Evolutionary conservation across 37 sponge, comb jelly and placozoan genomes (phyloP).

Genomic region (Cliona cf. orientalis): DNA sequence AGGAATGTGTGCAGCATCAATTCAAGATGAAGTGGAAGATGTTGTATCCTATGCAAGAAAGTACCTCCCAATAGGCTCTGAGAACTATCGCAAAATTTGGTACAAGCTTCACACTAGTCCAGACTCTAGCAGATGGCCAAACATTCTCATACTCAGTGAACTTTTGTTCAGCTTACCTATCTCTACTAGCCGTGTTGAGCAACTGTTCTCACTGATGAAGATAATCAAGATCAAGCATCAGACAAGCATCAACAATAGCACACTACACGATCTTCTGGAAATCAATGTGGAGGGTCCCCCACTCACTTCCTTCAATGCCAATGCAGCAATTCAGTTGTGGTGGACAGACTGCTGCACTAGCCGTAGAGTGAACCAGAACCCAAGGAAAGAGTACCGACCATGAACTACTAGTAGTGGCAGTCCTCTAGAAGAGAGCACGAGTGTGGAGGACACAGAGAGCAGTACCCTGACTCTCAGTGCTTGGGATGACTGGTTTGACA

Average conservation of each 20-base stretch:
- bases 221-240: slow-evolving; percentile 31
- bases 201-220: slow-evolving; percentile 39
- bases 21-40: slow-evolving; percentile 53
- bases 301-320: slow-evolving; percentile 10
- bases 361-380: slow-evolving; percentile 8
- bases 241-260: slow-evolving; percentile 17
- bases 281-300: slow-evolving; percentile 33
- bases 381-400: slow-evolving; percentile 43
- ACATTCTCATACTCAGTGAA: slow-evolving; percentile 26
- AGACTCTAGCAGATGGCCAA: slow-evolving; percentile 40
- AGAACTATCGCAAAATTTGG: slow-evolving; percentile 47
- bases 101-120: slow-evolving; percentile 51
- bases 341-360: slow-evolving; percentile 22
- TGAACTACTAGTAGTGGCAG: background rate
- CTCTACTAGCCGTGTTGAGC: slow-evolving; percentile 47
- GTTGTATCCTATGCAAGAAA: slow-evolving; percentile 42
- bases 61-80: slow-evolving; percentile 22
- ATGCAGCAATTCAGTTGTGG: slow-evolving; percentile 29
- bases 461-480: background rate
- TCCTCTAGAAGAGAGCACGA: background rate
- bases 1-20: slow-evolving; percentile 23
- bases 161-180: slow-evolving; percentile 42
- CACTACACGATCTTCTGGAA: slow-evolving; percentile 34
- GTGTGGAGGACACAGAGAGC: background rate
- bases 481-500: slow-evolving; percentile 6